A percentile compares a stretch with the other conserved stretches of the same genome.
These are phyloP conservation scores for Megaceryle torquata DNA, from an alignment of 2,113 vertebrate species.

Conservation along the genomic window DNA sequence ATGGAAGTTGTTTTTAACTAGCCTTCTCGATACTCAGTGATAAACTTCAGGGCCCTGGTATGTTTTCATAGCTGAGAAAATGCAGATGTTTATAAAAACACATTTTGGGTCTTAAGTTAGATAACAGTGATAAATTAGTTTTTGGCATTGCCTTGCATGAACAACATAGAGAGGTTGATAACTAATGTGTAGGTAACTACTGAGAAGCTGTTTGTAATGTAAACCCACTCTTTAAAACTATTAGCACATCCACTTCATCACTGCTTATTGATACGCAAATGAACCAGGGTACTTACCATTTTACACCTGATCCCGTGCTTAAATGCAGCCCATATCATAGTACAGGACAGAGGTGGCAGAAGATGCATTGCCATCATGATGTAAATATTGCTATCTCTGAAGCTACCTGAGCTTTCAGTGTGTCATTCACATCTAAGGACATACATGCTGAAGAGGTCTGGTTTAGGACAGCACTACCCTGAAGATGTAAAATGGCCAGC, in stretches of 20 bases:
- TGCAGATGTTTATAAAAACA: not conserved
- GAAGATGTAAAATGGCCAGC: not conserved
- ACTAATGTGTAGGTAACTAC: not conserved
- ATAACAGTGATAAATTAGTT: not conserved
- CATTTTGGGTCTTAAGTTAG: not conserved
- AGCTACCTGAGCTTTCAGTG: not conserved
- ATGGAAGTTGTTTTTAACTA: not conserved
- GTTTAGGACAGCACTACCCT: not conserved
- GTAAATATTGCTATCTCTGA: not conserved
- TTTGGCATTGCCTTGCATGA: not conserved
- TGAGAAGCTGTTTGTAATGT: not conserved
- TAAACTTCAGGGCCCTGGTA: not conserved
- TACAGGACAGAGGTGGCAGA: not conserved
- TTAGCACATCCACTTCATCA: not conserved
- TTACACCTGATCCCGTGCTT: not conserved
- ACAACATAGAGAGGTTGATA: not conserved
- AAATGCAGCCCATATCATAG: not conserved
- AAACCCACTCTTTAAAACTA: not conserved
- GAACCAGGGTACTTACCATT: not conserved
- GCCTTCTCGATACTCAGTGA: not conserved
- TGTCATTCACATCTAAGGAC: not conserved
- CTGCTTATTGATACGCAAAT: not conserved
- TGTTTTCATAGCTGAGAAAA: not conserved
- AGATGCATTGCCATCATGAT: fast-evolving
- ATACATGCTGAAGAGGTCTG: not conserved